Evolutionary conservation across 2,888 invertebrate genomes (phyloP).

Genomic region (Drosophila prolongata): DNA sequence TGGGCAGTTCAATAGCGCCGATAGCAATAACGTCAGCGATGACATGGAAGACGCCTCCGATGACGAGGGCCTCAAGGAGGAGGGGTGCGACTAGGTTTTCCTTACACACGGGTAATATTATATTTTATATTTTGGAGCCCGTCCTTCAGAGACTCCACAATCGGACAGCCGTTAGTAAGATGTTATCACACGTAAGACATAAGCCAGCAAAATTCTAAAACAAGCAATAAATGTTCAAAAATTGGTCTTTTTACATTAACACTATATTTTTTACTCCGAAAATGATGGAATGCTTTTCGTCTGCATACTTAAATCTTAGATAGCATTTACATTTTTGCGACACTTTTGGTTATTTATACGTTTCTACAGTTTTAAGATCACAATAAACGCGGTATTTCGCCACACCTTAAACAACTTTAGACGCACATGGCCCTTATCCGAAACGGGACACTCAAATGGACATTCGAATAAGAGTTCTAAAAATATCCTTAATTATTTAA

Average conservation of each 20-base stretch:
- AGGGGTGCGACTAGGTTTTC: slow-evolving; percentile 9
- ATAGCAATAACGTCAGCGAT: slow-evolving; percentile 27
- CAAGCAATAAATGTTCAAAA: slow-evolving; percentile 59
- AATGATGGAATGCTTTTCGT: too few species aligned
- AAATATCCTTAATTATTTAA: slow-evolving; percentile 79
- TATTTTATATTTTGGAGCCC: background rate
- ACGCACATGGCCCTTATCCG: slow-evolving; percentile 37
- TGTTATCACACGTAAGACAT: background rate
- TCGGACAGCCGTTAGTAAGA: background rate
- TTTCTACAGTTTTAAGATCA: too few species aligned
- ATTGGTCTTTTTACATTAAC: slow-evolving; percentile 38
- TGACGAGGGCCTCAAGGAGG: slow-evolving; percentile 18
- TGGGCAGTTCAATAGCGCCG: slow-evolving; percentile 45
- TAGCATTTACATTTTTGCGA: too few species aligned
- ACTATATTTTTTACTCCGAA: too few species aligned
- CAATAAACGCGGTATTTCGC: too few species aligned
- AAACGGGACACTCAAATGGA: slow-evolving; percentile 56
- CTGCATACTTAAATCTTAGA: too few species aligned
- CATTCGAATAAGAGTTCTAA: slow-evolving; percentile 63
- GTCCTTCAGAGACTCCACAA: background rate
- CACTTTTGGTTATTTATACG: too few species aligned
- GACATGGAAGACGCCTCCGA: slow-evolving; percentile 26
- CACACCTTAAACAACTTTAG: slow-evolving; percentile 1
- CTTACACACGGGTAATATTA: background rate
- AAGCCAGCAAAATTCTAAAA: slow-evolving; percentile 19